Base-by-base conservation (phyloP, 2,888 invertebrate species). In the Bellardia bayeri region DNA sequence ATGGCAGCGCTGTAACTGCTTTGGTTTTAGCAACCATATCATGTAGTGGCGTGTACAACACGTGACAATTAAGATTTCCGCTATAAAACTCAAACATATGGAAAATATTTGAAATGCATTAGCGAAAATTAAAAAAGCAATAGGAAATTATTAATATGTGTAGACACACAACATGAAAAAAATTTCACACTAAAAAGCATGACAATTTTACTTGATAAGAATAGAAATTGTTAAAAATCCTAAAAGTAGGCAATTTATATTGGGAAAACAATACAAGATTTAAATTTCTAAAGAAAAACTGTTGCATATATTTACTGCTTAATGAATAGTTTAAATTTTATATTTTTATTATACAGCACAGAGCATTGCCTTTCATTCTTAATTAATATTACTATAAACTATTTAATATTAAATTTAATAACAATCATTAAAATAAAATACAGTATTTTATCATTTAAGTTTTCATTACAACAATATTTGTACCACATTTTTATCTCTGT, bases 1-100 rank as follows among this genome's bases (percentile, higher is more conserved):
- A 72, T n/a, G 51, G 14, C 40, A 2, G 6, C 23, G 7, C 69
- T 82, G 58, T 37, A 49, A 75, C 37, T 75, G 30, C 6, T 78
- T 61, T 74, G 40, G 37, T 37, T n/a, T 71, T 69, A 66, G 81
- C 69, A 87, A 68, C 80, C 86, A 86, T 79, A 79, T 86, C 86
- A 75, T 88, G 83, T 88, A 88, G 86, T 82, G 89, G 89, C 88
- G 87, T 88, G 87, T 83, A 68, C 42, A 78, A 80, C 89, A 87
- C 88, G 87, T 88, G 87, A 82, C 88, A 81, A 85, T 88, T 83
- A 82, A 14, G 23, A 72, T 74, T 75, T 56, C 66, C 49, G 63
- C 30, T n/a, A 56, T 42, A 30, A 33, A 75, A 58, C 42, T 72
- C 61, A 74, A 66, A 75, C 64, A 56, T 68, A 71, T 42, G 71